Percentiles rank a stretch among this genome's conserved stretches.
These are phyloP conservation scores for Pollenia angustigena DNA, from an alignment of 2,888 invertebrate species.

Conservation along the genomic window DNA sequence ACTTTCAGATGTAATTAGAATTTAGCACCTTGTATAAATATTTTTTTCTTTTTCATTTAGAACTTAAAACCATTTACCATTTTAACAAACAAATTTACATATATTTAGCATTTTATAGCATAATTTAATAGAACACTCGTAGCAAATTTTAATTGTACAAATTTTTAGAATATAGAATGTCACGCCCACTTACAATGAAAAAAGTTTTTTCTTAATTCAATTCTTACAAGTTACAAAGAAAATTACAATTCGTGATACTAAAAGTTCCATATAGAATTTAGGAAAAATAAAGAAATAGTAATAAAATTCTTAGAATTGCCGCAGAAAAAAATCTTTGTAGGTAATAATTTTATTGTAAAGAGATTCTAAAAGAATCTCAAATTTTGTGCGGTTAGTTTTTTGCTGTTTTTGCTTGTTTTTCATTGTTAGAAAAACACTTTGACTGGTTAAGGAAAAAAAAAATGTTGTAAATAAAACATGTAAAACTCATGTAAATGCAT, in stretches of 20 bases:
- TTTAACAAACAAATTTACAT: constrained; percentile 44
- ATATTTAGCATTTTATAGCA: not conserved
- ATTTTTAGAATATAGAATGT: constrained; percentile 8
- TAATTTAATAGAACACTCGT: constrained; percentile 16
- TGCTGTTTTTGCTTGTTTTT: constrained; percentile 18
- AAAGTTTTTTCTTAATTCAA: constrained; percentile 1
- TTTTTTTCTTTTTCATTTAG: constrained; percentile 8
- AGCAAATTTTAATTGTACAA: not conserved
- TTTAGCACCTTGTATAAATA: constrained; percentile 22
- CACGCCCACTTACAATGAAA: constrained; percentile 46
- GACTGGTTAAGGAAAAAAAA: constrained; percentile 22
- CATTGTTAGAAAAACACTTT: constrained; percentile 56
- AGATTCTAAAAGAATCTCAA: constrained; percentile 42
- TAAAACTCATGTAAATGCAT: constrained; percentile 73
- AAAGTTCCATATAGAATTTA: constrained; percentile 10
- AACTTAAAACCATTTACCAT: constrained; percentile 23
- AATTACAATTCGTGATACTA: constrained; percentile 10
- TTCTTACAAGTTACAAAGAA: constrained; percentile 25
- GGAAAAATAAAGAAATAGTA: not conserved
- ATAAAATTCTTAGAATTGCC: constrained; percentile 53
- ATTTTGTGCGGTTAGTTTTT: constrained; percentile 10
- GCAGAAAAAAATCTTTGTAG: constrained; percentile 47
- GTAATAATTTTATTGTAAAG: constrained; percentile 55
- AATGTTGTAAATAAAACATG: constrained; percentile 53
- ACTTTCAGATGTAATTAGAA: constrained; percentile 53